Conservation (phyloP, 2,797 vertebrate species). For the Poliocrania exsul region DNA sequence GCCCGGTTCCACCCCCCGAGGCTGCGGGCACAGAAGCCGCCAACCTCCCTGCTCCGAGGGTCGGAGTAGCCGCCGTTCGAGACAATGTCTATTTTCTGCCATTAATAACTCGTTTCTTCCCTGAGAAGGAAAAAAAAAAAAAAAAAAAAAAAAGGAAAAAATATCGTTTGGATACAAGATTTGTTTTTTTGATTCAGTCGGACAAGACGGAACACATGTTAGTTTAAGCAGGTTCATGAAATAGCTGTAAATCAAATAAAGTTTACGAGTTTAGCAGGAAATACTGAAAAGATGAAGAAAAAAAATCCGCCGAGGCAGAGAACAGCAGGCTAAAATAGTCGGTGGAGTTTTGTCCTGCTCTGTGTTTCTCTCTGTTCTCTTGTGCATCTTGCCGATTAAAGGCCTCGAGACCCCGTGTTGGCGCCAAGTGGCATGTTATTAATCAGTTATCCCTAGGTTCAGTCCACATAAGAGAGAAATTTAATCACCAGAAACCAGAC, state of each 20-base stretch:
- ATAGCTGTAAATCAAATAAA: slow-evolving; percentile 76
- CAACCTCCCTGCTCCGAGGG: background rate
- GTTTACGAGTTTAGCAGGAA: slow-evolving; percentile 79
- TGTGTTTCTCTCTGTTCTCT: slow-evolving; percentile 63
- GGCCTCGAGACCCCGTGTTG: slow-evolving; percentile 65
- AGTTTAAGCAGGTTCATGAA: slow-evolving; percentile 75
- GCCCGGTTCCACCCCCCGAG: no score
- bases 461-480: slow-evolving; percentile 69
- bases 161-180: slow-evolving; percentile 48
- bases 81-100: slow-evolving; percentile 52
- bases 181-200: slow-evolving; percentile 72
- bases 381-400: slow-evolving; percentile 70
- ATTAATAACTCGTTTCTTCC: slow-evolving; percentile 44
- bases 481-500: slow-evolving; percentile 74
- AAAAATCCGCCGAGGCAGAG: background rate
- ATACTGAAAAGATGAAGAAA: slow-evolving; percentile 66
- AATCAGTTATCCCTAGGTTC: slow-evolving; percentile 72
- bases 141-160: background rate
- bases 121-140: background rate
- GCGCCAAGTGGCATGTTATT: slow-evolving; percentile 76
- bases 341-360: slow-evolving; percentile 53
- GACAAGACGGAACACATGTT: slow-evolving; percentile 75
- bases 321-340: slow-evolving; percentile 11
- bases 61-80: background rate
- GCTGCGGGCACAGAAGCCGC: background rate